Evolutionary conservation across 2,797 vertebrate genomes (phyloP).

Genomic region (Spea hammondii): DNA sequence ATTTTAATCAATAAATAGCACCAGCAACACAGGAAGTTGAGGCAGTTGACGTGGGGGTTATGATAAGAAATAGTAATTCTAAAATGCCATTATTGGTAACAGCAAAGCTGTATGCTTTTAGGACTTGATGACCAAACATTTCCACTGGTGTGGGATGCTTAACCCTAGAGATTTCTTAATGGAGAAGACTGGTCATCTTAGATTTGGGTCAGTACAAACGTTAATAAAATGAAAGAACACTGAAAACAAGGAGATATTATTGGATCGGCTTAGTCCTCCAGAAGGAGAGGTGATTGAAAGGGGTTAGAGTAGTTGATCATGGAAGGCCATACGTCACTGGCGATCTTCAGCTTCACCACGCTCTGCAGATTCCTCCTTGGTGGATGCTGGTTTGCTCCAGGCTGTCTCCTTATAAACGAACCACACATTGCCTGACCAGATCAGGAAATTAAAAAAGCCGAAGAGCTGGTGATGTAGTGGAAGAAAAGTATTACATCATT

Average conservation of each 20-base stretch:
- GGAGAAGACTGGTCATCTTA: not conserved
- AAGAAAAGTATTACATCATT: not conserved
- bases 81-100: slow-evolving; percentile 6
- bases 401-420: slow-evolving; percentile 92
- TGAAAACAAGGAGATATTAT: not conserved
- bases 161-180: too few relatives aligned
- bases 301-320: not conserved
- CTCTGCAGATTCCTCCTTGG: slow-evolving; percentile 66
- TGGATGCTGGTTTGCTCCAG: slow-evolving; percentile 73
- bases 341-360: slow-evolving; percentile 74
- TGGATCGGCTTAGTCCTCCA: not conserved
- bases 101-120: not conserved
- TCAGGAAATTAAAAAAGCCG: slow-evolving; percentile 88
- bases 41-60: slow-evolving; percentile 3
- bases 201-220: not conserved
- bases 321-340: slow-evolving; percentile 48
- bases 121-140: too few relatives aligned
- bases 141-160: too few relatives aligned
- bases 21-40: slow-evolving; percentile 12
- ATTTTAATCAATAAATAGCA: slow-evolving; percentile 50
- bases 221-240: not conserved
- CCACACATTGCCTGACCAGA: slow-evolving; percentile 93
- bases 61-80: slow-evolving; percentile 5
- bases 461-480: slow-evolving; percentile 73
- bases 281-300: slow-evolving; percentile 4